Evolutionary conservation across 2,888 invertebrate species (phyloP).

Genomic region (Chouioia cunea): DNA sequence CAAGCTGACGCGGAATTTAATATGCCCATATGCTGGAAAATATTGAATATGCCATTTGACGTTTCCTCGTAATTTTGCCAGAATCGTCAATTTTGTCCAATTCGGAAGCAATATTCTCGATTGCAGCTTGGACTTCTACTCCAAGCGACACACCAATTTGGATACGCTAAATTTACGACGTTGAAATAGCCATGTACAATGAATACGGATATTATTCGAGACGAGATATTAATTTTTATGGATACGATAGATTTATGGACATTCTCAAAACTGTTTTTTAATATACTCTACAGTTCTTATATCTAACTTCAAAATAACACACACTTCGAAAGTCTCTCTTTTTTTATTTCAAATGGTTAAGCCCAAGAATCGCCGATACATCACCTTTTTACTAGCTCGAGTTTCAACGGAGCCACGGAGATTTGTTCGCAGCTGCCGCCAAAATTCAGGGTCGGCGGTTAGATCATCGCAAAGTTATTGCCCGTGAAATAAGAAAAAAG

Average conservation of each 20-base stretch:
- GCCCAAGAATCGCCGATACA: no score
- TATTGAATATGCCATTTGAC: not conserved
- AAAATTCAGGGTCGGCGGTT: conserved; percentile 3
- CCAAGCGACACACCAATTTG: no score
- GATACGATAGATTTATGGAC: no score
- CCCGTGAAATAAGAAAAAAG: conserved; percentile 12
- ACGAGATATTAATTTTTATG: no score
- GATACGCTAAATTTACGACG: conserved; percentile 1
- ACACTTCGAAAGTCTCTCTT: no score
- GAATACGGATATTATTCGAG: not conserved
- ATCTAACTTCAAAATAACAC: no score
- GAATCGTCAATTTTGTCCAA: conserved; percentile 3
- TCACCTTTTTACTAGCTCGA: no score
- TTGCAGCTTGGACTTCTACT: not conserved
- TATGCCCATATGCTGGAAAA: conserved; percentile 16
- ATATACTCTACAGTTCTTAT: no score
- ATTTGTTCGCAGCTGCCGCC: no score
- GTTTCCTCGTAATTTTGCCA: conserved; percentile 8
- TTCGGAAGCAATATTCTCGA: conserved; percentile 13
- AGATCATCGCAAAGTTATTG: conserved; percentile 27
- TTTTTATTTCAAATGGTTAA: no score
- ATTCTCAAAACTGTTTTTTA: no score
- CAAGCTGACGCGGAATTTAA: conserved; percentile 30
- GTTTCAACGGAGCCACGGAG: no score
- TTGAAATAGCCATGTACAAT: not conserved